Evolutionary conservation across 1,140 invertebrate species (phyloP), one percentile per base, ranked within the genome.

Genomic region (Drosophila eugracilis): DNA sequence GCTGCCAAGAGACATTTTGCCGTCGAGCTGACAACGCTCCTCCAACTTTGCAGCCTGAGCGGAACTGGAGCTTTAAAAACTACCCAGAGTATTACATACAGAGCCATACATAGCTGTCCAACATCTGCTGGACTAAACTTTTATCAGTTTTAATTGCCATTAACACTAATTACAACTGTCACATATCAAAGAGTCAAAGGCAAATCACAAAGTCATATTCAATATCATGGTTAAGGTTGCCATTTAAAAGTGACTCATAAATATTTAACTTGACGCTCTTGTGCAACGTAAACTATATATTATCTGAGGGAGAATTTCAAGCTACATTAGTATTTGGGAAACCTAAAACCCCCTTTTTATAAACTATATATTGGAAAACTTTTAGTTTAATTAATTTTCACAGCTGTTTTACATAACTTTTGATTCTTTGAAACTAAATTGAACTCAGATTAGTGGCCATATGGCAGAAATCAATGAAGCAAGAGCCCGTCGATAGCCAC

Each of bases 21-120:
- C 66, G 39, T 17, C 50, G 53, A 66, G 83, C 70, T 85, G 81
- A 81, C 83, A 81, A 60, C 73, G 72, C 76, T 57, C 55, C 76
- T 57, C 55, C 60, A 86, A 86, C 47, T 84, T 84, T 77, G 42
- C 50, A 65, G 66, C 36, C 63, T 24, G 37, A 34, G 45, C 28
- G 41, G 45, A 53, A 44, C 41, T 42, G 24, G 24, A 24, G 34
- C 77, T 69, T 70, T 53, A 74, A 85, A 24, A 76, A 71, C 41
- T 39, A n/a, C 6, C 15, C 53, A 49, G 54, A 37, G 45, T 52
- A 75, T 50, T 69, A 57, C 50, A 57, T 47, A 48, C 17, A 14
- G 12, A 19, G 28, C 41, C 41, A 72, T 17, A 14, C 19, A 32
- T n/a, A n/a, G n/a, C n/a, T n/a, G 32, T 17, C 37, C 1, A 52